phyloP scores from a whole-genome alignment of 2,888 invertebrate species.

The Sylvicola cinctus region DNA sequence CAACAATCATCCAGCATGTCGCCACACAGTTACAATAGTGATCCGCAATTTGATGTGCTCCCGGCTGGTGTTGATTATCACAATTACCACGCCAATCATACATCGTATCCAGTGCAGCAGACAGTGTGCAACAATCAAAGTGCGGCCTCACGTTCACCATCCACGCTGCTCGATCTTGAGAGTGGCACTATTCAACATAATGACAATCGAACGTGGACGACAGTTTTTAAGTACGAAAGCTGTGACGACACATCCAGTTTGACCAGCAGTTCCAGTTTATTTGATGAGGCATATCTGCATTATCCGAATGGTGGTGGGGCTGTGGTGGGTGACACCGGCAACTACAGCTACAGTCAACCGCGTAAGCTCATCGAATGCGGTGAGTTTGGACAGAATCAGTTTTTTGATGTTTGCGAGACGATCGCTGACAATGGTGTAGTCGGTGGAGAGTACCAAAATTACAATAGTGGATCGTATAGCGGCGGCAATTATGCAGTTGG shows the following conservation, averaged over 20 bases:
- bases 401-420: neutral
- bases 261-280: slow-evolving; percentile 14
- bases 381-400: slow-evolving; percentile 1
- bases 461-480: no score
- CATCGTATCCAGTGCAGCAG: no score
- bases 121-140: no score
- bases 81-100: slow-evolving; percentile 1
- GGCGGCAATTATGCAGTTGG: no score
- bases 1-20: no score
- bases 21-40: no score
- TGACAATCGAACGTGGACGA: neutral
- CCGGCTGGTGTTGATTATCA: no score
- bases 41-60: no score
- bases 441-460: no score
- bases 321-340: neutral
- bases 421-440: neutral
- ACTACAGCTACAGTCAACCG: neutral
- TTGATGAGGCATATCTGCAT: slow-evolving; percentile 7
- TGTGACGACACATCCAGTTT: slow-evolving; percentile 24
- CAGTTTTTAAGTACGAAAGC: slow-evolving; percentile 20
- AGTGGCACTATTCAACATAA: slow-evolving; percentile 4
- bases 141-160: slow-evolving; percentile 4
- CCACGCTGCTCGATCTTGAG: slow-evolving; percentile 7
- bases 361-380: neutral
- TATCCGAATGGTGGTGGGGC: neutral